A percentile compares a stretch with the other conserved stretches of the same genome.
These are phyloP conservation scores for Ceuthmochares aereus DNA, from an alignment of 2,113 vertebrate genomes.

Conservation along the genomic window DNA sequence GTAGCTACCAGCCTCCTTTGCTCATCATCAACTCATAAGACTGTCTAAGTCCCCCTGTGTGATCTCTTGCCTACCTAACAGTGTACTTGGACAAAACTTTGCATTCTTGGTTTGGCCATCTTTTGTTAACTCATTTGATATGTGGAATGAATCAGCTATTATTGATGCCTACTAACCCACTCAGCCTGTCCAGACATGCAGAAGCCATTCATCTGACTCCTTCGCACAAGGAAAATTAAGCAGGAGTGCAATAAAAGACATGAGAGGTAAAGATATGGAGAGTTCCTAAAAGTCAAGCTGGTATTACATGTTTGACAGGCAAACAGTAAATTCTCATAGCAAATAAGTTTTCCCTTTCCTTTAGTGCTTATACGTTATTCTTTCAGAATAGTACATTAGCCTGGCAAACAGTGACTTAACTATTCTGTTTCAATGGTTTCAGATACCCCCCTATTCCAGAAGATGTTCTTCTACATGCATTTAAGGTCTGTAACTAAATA, in stretches of 20 bases:
- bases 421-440: constrained; percentile 43
- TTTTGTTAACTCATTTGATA: background rate
- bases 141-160: background rate
- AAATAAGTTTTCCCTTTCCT: background rate
- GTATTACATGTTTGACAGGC: background rate
- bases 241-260: background rate
- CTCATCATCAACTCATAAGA: background rate
- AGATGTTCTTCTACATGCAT: constrained; percentile 88
- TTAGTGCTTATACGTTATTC: background rate
- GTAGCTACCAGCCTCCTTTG: background rate
- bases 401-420: background rate
- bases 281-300: background rate
- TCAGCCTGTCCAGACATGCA: constrained; percentile 21
- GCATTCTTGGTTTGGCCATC: constrained; percentile 1
- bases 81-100: constrained; percentile 22
- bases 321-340: background rate
- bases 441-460: constrained; percentile 88
- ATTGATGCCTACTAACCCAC: background rate
- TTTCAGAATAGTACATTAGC: background rate
- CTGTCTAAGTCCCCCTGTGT: background rate
- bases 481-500: constrained; percentile 83
- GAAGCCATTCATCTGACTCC: background rate
- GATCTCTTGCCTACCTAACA: constrained; percentile 17
- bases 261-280: background rate
- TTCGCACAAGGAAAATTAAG: background rate